phyloP scores from a whole-genome alignment of 2,113 vertebrate species.

The Scytalopus superciliaris region DNA sequence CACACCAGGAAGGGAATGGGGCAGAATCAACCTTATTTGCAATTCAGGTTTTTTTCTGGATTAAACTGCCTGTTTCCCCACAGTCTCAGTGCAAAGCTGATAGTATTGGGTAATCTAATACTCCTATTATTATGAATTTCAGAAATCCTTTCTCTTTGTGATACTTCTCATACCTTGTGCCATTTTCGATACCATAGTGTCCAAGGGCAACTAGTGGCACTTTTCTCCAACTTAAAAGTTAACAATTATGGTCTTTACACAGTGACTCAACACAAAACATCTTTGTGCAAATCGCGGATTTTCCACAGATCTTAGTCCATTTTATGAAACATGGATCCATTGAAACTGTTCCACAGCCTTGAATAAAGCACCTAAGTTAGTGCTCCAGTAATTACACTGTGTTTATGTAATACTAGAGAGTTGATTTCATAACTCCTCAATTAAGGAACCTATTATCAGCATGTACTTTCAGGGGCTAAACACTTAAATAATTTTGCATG shows the following conservation, averaged over 20 bases:
- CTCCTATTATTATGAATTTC: neutral
- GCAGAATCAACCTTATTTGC: no score
- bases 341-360: neutral
- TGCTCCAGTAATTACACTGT: neutral
- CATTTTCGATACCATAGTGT: neutral
- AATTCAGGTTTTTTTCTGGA: no score
- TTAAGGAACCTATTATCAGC: neutral
- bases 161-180: neutral
- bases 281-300: neutral
- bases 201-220: neutral
- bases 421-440: neutral
- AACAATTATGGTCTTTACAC: neutral
- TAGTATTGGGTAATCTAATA: neutral
- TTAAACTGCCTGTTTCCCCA: no score
- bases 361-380: neutral
- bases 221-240: neutral
- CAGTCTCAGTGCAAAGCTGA: neutral
- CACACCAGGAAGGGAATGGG: no score
- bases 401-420: neutral
- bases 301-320: neutral
- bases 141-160: neutral
- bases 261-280: neutral
- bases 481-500: neutral
- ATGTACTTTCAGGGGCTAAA: neutral
- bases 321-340: neutral